These are phyloP conservation scores for Metellina segmentata DNA, from an alignment of 2,888 invertebrate genomes.

Conservation along the genomic window DNA sequence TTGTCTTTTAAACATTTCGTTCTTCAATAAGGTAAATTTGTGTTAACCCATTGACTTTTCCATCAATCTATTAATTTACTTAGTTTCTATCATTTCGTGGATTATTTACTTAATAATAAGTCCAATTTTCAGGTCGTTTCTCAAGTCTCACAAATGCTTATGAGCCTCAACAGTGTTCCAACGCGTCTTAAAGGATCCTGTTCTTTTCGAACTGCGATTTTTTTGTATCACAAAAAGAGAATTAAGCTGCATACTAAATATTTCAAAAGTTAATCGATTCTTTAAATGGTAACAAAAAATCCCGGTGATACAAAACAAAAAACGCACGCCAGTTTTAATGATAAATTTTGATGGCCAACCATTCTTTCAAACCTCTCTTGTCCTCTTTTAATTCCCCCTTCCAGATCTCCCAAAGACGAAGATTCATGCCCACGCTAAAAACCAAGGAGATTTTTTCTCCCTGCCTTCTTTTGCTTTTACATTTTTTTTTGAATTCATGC, in stretches of 20 bases:
- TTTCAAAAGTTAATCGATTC: background rate
- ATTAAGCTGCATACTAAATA: background rate
- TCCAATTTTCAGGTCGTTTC: too few relatives aligned
- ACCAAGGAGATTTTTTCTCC: constrained; percentile 31
- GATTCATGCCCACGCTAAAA: constrained; percentile 42
- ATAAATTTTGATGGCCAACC: background rate
- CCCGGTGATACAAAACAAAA: background rate
- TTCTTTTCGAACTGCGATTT: too few relatives aligned
- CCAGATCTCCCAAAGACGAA: constrained; percentile 21
- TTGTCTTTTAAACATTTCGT: too few relatives aligned
- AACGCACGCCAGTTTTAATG: background rate
- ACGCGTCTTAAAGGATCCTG: too few relatives aligned
- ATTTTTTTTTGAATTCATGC: constrained; percentile 61
- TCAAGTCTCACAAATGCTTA: too few relatives aligned
- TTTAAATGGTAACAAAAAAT: background rate
- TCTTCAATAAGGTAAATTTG: too few relatives aligned
- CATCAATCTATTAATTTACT: too few relatives aligned
- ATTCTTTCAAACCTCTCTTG: constrained; percentile 3
- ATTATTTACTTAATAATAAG: too few relatives aligned
- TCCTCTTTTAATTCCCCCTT: background rate
- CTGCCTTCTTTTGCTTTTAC: background rate
- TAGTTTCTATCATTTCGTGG: too few relatives aligned
- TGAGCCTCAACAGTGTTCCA: too few relatives aligned
- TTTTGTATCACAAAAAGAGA: too few relatives aligned
- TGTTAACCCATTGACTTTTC: too few relatives aligned